Conservation (phyloP, 2,797 vertebrate species). For the Myripristis jacobus region DNA sequence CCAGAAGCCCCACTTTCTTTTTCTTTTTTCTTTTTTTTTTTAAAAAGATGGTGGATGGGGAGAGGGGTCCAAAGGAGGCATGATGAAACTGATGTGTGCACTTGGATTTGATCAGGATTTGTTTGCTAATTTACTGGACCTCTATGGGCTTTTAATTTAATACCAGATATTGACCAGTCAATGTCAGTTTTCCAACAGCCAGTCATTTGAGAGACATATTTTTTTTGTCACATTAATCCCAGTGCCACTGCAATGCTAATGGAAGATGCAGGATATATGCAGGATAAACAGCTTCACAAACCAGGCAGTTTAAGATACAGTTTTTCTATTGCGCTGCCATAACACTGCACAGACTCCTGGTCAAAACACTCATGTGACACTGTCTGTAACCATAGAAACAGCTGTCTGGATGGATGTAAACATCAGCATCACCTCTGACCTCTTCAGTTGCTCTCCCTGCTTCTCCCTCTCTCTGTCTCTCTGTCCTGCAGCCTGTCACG, state of each 20-base stretch:
- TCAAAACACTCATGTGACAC: conserved; percentile 28
- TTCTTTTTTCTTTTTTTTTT: too few species aligned
- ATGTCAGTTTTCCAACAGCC: neutral
- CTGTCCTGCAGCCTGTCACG: conserved; percentile 61
- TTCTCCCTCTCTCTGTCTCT: conserved; percentile 1
- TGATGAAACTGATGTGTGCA: too few species aligned
- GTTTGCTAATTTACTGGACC: too few species aligned
- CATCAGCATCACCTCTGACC: conserved; percentile 63
- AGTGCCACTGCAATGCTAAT: neutral
- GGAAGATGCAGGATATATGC: neutral
- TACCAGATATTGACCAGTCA: neutral
- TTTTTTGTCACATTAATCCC: neutral
- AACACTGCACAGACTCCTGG: neutral
- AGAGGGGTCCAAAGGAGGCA: too few species aligned
- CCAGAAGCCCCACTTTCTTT: conserved; percentile 29
- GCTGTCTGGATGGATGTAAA: conserved; percentile 69
- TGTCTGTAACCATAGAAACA: conserved; percentile 67
- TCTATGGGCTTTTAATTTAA: neutral
- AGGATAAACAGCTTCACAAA: neutral
- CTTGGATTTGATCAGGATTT: too few species aligned
- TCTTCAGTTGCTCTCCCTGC: conserved; percentile 49
- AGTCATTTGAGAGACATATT: neutral
- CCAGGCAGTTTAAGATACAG: neutral
- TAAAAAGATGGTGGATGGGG: neutral
- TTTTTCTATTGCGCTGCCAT: neutral